Evolutionary conservation across 2,888 invertebrate species (phyloP).

Genomic region (Drosophila cyrtoloma): DNA sequence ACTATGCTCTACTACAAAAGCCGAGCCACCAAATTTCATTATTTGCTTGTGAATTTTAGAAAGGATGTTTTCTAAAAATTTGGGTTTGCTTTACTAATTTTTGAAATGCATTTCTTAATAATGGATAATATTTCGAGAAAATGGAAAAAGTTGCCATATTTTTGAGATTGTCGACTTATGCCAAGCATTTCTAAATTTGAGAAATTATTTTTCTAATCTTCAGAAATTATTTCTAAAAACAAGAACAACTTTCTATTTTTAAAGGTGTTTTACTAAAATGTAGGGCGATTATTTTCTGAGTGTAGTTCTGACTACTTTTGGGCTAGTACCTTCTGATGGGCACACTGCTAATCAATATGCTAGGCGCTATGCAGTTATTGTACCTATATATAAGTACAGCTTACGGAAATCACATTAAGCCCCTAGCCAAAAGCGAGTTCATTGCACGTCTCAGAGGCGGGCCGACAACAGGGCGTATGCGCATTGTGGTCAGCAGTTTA

Average conservation of each 20-base stretch:
- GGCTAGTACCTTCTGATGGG: conserved; percentile 34
- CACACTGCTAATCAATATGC: conserved; percentile 51
- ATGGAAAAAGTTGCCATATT: neutral
- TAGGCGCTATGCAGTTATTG: conserved; percentile 21
- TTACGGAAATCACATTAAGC: conserved; percentile 62
- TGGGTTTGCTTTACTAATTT: too few relatives aligned
- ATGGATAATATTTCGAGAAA: neutral
- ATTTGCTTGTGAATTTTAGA: neutral
- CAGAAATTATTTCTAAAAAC: neutral
- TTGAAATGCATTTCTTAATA: too few relatives aligned
- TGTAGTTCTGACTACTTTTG: conserved; percentile 14
- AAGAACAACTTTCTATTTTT: neutral
- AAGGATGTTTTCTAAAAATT: neutral
- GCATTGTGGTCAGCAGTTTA: conserved; percentile 36
- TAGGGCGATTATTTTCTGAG: neutral
- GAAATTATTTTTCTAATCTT: neutral
- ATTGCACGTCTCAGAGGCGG: conserved; percentile 58
- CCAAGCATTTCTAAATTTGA: neutral
- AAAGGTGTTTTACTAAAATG: neutral
- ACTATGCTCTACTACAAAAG: neutral
- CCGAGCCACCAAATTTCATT: neutral
- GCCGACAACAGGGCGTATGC: conserved; percentile 48
- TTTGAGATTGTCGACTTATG: neutral
- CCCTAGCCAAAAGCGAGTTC: conserved; percentile 55
- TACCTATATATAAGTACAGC: conserved; percentile 12